These are phyloP conservation scores for Euborellia annulipes DNA, from an alignment of 1,140 invertebrate species.

Conservation along the genomic window DNA sequence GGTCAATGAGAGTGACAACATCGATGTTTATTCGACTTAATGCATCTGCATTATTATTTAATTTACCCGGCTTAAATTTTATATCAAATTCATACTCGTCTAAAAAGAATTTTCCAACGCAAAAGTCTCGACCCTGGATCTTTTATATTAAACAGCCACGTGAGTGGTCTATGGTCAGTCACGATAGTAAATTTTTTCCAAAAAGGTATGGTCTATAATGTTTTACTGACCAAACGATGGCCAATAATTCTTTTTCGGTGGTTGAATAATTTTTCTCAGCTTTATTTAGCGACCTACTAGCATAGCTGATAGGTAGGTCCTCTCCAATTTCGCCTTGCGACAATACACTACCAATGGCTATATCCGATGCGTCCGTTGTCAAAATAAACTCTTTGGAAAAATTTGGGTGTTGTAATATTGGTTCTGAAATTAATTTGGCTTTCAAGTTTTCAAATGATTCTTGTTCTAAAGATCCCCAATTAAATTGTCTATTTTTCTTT, in stretches of 20 bases:
- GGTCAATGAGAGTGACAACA: no score
- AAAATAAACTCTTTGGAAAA: slow-evolving; percentile 20
- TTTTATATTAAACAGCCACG: slow-evolving; percentile 30
- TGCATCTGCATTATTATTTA: slow-evolving; percentile 23
- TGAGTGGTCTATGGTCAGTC: slow-evolving; percentile 33
- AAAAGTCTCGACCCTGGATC: slow-evolving; percentile 29
- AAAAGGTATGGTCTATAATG: slow-evolving; percentile 32
- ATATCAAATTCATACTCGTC: slow-evolving; percentile 31
- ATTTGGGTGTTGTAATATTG: slow-evolving; percentile 19
- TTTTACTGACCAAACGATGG: slow-evolving; percentile 27
- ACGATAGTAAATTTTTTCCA: slow-evolving; percentile 30
- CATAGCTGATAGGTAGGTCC: slow-evolving; percentile 19
- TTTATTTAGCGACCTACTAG: slow-evolving; percentile 16
- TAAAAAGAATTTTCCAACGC: slow-evolving; percentile 32
- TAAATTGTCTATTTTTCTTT: slow-evolving; percentile 15
- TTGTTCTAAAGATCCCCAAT: slow-evolving; percentile 11
- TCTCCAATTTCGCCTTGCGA: slow-evolving; percentile 16
- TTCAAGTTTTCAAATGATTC: slow-evolving; percentile 11
- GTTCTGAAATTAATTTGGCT: slow-evolving; percentile 8
- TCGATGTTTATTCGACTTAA: slow-evolving; percentile 14
- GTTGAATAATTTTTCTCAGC: slow-evolving; percentile 20
- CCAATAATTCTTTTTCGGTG: slow-evolving; percentile 26
- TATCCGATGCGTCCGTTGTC: slow-evolving; percentile 18
- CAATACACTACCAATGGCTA: slow-evolving; percentile 16
- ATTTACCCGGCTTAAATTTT: slow-evolving; percentile 24